Conservation (phyloP, 2,888 invertebrate species). For the Thumatha senex region DNA sequence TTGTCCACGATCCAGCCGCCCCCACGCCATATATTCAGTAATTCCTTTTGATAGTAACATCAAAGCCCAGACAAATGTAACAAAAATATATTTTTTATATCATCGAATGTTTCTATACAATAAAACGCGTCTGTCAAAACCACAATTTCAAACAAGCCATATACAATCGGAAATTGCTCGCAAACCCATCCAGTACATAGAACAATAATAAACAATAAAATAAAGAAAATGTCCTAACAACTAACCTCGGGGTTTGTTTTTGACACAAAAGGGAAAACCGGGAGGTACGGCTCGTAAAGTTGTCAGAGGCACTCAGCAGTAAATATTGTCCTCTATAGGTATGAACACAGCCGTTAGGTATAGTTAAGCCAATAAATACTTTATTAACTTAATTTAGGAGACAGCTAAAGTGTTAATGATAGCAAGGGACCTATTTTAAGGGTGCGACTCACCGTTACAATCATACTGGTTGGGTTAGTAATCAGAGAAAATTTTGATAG, state of each 20-base stretch:
- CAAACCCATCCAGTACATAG: constrained; percentile 33
- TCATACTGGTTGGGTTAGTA: no score
- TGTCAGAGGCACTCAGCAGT: constrained; percentile 49
- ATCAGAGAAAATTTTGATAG: no score
- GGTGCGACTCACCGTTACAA: no score
- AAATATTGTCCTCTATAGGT: constrained; percentile 43
- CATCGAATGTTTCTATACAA: background rate
- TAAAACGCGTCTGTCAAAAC: constrained; percentile 18
- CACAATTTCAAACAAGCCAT: constrained; percentile 26
- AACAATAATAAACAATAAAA: constrained; percentile 40
- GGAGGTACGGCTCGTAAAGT: constrained; percentile 44
- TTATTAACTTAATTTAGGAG: constrained; percentile 15
- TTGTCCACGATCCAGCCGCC: no score
- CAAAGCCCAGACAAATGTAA: background rate
- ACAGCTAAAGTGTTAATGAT: background rate
- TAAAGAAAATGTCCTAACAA: constrained; percentile 47
- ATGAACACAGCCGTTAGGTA: constrained; percentile 6
- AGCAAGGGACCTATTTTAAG: background rate
- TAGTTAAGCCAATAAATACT: constrained; percentile 9
- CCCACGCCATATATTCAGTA: no score
- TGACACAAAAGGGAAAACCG: constrained; percentile 42
- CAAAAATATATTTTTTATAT: background rate
- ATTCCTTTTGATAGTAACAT: background rate
- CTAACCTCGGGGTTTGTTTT: constrained; percentile 41
- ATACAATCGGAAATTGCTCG: constrained; percentile 33